Conservation (phyloP, 2,113 vertebrate genomes). For the Nettapus auritus region DNA sequence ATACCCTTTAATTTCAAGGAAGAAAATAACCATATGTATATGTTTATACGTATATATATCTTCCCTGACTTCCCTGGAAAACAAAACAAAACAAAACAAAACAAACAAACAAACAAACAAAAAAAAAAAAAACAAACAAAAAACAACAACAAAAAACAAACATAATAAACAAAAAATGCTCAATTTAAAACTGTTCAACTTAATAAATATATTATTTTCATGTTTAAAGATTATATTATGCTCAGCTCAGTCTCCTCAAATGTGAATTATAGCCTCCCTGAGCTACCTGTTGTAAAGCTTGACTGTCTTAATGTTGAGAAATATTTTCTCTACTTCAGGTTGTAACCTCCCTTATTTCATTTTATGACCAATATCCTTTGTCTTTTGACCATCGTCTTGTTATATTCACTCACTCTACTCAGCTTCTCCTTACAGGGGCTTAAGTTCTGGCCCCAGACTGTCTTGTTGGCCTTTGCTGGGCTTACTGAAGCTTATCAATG, state of each 20-base stretch:
- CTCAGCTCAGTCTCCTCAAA: neutral
- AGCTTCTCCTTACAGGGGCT: neutral
- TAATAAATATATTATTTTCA: neutral
- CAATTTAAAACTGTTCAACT: too few species aligned
- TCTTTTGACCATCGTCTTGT: neutral
- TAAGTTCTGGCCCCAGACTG: neutral
- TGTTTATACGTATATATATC: too few species aligned
- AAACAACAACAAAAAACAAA: too few species aligned
- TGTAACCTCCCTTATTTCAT: accelerated
- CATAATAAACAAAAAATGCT: neutral
- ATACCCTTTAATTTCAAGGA: neutral
- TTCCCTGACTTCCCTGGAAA: too few species aligned
- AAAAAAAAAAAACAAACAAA: too few species aligned
- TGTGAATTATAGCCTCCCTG: neutral
- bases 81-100: too few species aligned
- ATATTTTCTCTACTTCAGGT: neutral
- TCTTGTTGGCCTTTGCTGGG: neutral
- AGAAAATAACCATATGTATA: neutral
- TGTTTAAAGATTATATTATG: neutral
- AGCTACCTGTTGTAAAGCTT: accelerated
- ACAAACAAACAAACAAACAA: too few species aligned
- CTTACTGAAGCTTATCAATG: neutral
- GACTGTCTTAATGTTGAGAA: neutral
- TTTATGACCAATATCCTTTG: neutral
- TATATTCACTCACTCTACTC: neutral